phyloP scores from a whole-genome alignment of 2,888 invertebrate genomes.

The Mactromeris polynyma region DNA sequence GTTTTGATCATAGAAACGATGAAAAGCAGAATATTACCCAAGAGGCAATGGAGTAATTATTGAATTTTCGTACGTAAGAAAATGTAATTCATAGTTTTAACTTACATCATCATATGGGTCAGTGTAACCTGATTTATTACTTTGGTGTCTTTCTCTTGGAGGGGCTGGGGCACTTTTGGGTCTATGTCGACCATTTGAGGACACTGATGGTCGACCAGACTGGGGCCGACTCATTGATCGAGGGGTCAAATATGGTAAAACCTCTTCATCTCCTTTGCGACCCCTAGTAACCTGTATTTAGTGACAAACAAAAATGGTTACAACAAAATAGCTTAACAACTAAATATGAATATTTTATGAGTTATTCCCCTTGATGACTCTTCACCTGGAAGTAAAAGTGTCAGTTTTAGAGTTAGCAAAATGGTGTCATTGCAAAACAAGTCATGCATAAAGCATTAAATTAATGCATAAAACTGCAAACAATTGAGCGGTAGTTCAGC shows the following conservation, averaged over 20 bases:
- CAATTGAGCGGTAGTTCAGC: neutral
- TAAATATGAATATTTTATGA: neutral
- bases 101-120: slow-evolving; percentile 75
- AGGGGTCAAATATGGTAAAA: slow-evolving; percentile 83
- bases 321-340: neutral
- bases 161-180: slow-evolving; percentile 70
- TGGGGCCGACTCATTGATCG: slow-evolving; percentile 73
- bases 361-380: neutral
- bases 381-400: neutral
- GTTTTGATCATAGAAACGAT: neutral
- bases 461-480: neutral
- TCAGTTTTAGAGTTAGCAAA: neutral
- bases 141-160: slow-evolving; percentile 62
- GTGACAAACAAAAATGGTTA: slow-evolving; percentile 16
- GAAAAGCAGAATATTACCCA: neutral
- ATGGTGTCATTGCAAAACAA: neutral
- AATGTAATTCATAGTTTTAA: slow-evolving; percentile 28
- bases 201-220: slow-evolving; percentile 63
- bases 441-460: slow-evolving; percentile 1
- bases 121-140: slow-evolving; percentile 51
- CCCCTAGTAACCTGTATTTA: slow-evolving; percentile 66
- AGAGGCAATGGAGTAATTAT: neutral
- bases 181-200: slow-evolving; percentile 56
- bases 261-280: slow-evolving; percentile 82
- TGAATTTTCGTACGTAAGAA: neutral